phyloP scores from a whole-genome alignment of 2,797 vertebrate genomes.

The Sebastes ruberrimus region DNA sequence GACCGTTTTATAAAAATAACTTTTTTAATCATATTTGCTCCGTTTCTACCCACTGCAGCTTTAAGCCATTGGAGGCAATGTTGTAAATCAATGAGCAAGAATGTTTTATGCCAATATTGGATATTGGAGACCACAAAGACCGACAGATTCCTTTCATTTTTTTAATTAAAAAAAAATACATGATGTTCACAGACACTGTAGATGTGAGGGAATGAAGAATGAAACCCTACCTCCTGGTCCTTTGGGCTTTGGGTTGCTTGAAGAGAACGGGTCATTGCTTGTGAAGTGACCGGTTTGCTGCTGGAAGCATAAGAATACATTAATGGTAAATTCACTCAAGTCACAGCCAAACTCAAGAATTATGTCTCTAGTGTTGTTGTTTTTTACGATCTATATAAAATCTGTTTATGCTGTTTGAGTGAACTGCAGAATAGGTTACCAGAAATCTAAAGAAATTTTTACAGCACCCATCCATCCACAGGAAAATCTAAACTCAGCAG shows the following conservation, averaged over 20 bases:
- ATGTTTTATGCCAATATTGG: neutral
- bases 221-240: constrained; percentile 89
- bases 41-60: too few relatives aligned
- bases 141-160: neutral
- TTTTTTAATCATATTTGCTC: too few relatives aligned
- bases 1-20: too few relatives aligned
- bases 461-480: neutral
- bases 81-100: neutral
- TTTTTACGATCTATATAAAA: neutral
- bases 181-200: neutral
- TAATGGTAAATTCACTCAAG: neutral
- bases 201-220: neutral
- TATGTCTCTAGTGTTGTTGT: too few relatives aligned
- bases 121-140: neutral
- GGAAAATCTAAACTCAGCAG: neutral
- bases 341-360: neutral
- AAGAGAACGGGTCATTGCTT: constrained; percentile 89
- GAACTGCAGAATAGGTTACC: neutral
- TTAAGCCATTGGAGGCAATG: neutral
- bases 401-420: neutral
- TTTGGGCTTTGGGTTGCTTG: constrained; percentile 88
- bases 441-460: neutral
- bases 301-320: neutral
- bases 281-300: constrained; percentile 90
- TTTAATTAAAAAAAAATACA: neutral